Conservation (phyloP, 2,888 invertebrate genomes). For the Marronus borbonicus region DNA sequence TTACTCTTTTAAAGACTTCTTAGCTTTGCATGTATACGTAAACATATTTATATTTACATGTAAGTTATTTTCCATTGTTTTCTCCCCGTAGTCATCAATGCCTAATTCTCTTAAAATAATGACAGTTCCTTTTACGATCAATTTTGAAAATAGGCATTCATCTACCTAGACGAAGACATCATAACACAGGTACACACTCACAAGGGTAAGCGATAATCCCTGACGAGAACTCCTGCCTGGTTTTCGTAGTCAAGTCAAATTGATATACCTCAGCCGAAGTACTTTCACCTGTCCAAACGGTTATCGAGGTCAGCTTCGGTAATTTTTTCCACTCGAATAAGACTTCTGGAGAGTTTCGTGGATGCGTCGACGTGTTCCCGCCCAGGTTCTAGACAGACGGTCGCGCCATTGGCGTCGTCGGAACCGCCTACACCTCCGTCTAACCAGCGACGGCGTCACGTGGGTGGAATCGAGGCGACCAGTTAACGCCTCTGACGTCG, state of each 20-base stretch:
- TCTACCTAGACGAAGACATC: slow-evolving; percentile 9
- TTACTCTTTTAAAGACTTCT: too few species aligned
- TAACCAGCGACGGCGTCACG: slow-evolving; percentile 60
- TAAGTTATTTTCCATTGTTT: too few species aligned
- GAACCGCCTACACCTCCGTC: slow-evolving; percentile 66
- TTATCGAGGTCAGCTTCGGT: slow-evolving; percentile 52
- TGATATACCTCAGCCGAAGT: neutral
- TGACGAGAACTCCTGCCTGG: neutral
- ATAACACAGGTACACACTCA: neutral
- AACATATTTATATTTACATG: too few species aligned
- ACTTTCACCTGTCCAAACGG: slow-evolving; percentile 50
- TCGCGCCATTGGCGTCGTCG: slow-evolving; percentile 68
- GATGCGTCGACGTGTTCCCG: slow-evolving; percentile 67
- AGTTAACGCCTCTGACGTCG: slow-evolving; percentile 63
- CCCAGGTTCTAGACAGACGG: slow-evolving; percentile 63
- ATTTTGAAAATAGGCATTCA: too few species aligned
- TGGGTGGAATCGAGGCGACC: slow-evolving; percentile 63
- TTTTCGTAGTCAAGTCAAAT: slow-evolving; percentile 5
- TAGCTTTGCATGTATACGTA: too few species aligned
- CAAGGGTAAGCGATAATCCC: neutral
- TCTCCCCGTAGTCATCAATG: too few species aligned
- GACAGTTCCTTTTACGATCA: too few species aligned
- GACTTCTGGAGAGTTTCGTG: slow-evolving; percentile 59
- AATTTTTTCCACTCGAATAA: slow-evolving; percentile 35
- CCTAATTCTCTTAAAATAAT: too few species aligned